A percentile compares a stretch with the other conserved stretches of the same genome.
Conservation (phyloP, 1,140 invertebrate species). For the Plodia interpunctella region DNA sequence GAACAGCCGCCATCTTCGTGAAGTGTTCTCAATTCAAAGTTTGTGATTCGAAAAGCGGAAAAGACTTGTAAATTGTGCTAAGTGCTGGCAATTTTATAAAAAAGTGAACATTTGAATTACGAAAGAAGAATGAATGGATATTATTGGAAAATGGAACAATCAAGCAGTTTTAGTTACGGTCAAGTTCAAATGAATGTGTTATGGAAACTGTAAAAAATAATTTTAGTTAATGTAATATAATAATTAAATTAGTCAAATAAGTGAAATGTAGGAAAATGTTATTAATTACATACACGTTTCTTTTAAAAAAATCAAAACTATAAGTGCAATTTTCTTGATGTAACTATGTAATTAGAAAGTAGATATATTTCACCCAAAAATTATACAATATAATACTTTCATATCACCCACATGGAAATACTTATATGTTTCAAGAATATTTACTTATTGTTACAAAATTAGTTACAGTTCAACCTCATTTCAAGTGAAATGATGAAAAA, state of each 20-base stretch:
- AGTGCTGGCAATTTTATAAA: too few relatives aligned
- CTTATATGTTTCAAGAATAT: too few relatives aligned
- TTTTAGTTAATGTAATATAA: conserved; percentile 9
- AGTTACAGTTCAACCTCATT: too few relatives aligned
- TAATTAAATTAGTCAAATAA: not conserved
- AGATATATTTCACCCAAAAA: not conserved
- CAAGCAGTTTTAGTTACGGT: not conserved
- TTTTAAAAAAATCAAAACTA: conserved; percentile 19
- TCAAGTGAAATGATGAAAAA: too few relatives aligned
- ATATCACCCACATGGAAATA: too few relatives aligned
- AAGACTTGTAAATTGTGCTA: too few relatives aligned
- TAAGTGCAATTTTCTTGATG: conserved; percentile 32
- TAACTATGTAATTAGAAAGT: conserved; percentile 8
- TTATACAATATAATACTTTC: not conserved
- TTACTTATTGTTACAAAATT: too few relatives aligned
- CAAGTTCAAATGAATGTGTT: not conserved
- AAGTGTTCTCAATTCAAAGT: conserved; percentile 5
- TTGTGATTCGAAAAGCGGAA: not conserved
- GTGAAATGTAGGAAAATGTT: conserved; percentile 9
- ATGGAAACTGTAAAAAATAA: not conserved
- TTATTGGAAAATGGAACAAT: not conserved
- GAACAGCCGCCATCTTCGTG: conserved; percentile 49
- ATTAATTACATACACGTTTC: not conserved
- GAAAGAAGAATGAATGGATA: not conserved
- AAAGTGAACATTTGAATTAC: not conserved